A percentile compares a stretch with the other conserved stretches of the same genome.
Conservation (phyloP, 1,140 invertebrate genomes). For the Thereuonema tuberculata region DNA sequence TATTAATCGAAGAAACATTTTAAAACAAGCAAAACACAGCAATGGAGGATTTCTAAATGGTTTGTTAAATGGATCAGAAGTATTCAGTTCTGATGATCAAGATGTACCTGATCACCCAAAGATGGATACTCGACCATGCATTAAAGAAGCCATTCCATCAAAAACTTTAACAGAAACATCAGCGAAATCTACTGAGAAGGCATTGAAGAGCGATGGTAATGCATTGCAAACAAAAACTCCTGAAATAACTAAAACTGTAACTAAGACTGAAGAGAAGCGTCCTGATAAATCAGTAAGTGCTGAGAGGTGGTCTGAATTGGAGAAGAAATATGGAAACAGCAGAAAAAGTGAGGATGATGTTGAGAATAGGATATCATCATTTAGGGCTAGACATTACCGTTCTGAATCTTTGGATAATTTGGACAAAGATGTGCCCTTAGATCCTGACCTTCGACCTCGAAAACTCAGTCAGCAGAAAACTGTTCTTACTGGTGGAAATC, state of each 20-base stretch:
- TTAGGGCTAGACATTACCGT: too few species aligned
- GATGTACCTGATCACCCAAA: neutral
- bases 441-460: neutral
- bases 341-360: neutral
- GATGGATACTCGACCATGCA: neutral
- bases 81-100: neutral
- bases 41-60: slow-evolving; percentile 39
- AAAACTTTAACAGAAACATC: neutral
- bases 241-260: neutral
- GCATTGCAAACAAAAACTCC: neutral
- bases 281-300: neutral
- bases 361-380: too few species aligned
- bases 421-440: too few species aligned
- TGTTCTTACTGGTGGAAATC: neutral
- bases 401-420: too few species aligned
- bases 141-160: neutral
- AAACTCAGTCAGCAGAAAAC: neutral
- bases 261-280: too few species aligned
- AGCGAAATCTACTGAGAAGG: neutral
- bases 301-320: slow-evolving; percentile 21
- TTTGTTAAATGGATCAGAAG: too few species aligned
- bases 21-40: slow-evolving; percentile 68
- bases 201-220: neutral
- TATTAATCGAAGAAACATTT: slow-evolving; percentile 68
- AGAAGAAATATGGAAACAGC: slow-evolving; percentile 21